Base-by-base conservation (phyloP, 2,888 invertebrate species). In the Acleris holmiana region DNA sequence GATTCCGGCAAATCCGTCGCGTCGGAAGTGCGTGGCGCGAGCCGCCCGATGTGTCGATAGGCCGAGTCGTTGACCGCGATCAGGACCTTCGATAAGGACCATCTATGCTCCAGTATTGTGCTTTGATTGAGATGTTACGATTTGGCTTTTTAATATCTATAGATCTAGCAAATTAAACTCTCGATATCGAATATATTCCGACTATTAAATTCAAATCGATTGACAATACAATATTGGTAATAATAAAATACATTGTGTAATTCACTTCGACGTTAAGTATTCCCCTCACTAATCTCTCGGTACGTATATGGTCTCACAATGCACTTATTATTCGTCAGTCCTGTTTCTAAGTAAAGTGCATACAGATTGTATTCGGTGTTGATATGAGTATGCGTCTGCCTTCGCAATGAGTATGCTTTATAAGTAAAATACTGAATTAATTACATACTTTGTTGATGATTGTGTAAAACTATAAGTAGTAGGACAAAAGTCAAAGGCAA, bases 1-100 rank as follows among this genome's bases (percentile, higher is more conserved):
- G 90, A 90, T 92, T 92, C 92, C 90, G 91, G 91, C 91, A 91
- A 92, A 91, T 92, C 91, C 91, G 92, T 91, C 91, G 88, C 89
- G 89, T 91, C 92, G 92, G 92, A 92, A 91, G 91, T 91, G 84
- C 82, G 88, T 86, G 85, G 86, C 85, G 86, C 84, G 87, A 85
- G 88, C 85, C 83, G 80, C 79, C 80, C 81, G 88, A 88, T 88
- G 83, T 86, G 78, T 86, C 88, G 90, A 89, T 90, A 91, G 84
- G 88, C 88, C 77, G 79, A 84, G 91, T 86, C 91, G 82, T 78
- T 82, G 90, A 91, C 89, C 91, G 85, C 88, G 83, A 88, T 88
- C 84, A 84, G 83, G 81, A 85, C 85, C 86, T 82, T 82, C 82
- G 85, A 86, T 86, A 85, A 79, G 80, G 73, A 71, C 71, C 80